Evolutionary conservation across 2,113 vertebrate species (phyloP).

Genomic region (Saguinus imperator): DNA sequence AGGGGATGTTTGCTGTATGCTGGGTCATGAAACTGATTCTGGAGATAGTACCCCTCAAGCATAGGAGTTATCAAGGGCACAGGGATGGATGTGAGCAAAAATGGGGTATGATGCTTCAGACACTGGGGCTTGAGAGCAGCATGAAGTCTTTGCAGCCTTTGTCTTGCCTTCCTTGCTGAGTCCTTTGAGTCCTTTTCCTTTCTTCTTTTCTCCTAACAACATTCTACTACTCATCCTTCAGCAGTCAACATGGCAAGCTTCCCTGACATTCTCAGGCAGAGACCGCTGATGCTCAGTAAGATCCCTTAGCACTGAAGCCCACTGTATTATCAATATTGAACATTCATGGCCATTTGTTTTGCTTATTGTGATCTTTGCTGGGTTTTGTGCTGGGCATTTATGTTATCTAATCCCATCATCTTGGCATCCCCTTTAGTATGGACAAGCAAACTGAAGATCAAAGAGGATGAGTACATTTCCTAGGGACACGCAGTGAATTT

Average conservation of each 20-base stretch:
- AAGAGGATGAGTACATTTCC: not conserved
- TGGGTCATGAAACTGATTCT: not conserved
- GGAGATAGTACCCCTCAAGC: not conserved
- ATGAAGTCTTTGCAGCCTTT: not conserved
- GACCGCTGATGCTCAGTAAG: not conserved
- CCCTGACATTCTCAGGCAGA: not conserved
- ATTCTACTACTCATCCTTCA: not conserved
- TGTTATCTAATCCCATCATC: not conserved
- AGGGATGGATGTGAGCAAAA: not conserved
- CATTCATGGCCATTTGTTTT: not conserved
- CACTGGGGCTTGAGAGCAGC: not conserved
- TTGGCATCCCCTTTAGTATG: not conserved
- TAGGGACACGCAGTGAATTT: not conserved
- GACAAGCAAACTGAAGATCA: not conserved
- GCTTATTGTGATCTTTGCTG: not conserved
- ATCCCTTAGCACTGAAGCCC: not conserved
- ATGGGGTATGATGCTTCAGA: not conserved
- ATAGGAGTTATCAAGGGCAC: not conserved
- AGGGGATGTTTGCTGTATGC: not conserved
- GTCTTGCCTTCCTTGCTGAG: not conserved
- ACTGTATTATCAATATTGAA: not conserved
- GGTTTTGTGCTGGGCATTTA: not conserved
- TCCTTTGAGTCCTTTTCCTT: not conserved
- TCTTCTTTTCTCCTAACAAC: not conserved
- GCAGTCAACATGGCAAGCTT: not conserved